Evolutionary conservation across 1,140 invertebrate genomes (phyloP).

Genomic region (Zaprionus africanus): DNA sequence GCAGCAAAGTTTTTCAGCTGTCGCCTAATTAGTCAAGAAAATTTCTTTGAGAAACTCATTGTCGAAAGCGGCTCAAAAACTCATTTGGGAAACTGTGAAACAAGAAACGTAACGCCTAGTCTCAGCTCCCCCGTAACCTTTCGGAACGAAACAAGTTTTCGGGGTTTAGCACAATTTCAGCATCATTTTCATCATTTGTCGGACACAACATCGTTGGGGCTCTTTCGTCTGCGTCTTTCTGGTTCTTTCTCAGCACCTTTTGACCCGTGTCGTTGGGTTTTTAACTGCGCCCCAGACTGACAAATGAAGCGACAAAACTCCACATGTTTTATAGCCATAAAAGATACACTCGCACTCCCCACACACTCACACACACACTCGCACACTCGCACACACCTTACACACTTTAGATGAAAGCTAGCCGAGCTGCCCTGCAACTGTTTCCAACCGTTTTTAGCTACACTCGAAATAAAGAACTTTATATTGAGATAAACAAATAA

Average conservation of each 20-base stretch:
- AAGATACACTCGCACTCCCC: conserved; percentile 9
- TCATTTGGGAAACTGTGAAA: conserved; percentile 34
- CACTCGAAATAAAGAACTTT: neutral
- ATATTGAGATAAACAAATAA: neutral
- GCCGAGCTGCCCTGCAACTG: conserved; percentile 43
- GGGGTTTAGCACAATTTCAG: conserved; percentile 62
- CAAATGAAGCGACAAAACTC: conserved; percentile 33
- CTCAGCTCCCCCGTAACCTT: conserved; percentile 14
- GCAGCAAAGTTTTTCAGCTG: conserved; percentile 24
- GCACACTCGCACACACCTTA: conserved; percentile 9
- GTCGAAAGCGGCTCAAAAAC: conserved; percentile 17
- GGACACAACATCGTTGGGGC: conserved; percentile 17
- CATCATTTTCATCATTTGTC: conserved; percentile 57
- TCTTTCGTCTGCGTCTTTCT: conserved; percentile 27
- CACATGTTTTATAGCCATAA: conserved; percentile 55
- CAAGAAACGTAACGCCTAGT: conserved; percentile 20
- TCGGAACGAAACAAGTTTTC: conserved; percentile 43
- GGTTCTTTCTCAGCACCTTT: conserved; percentile 77
- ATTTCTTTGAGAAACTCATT: conserved; percentile 20
- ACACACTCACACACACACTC: conserved; percentile 12
- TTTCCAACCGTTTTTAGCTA: conserved; percentile 22
- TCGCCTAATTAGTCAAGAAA: conserved; percentile 35
- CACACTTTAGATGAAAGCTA: conserved; percentile 55
- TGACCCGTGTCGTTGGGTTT: conserved; percentile 62
- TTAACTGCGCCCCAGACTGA: conserved; percentile 61